Conservation (phyloP, 2,797 vertebrate genomes). For the Enteromius trimaculatus region DNA sequence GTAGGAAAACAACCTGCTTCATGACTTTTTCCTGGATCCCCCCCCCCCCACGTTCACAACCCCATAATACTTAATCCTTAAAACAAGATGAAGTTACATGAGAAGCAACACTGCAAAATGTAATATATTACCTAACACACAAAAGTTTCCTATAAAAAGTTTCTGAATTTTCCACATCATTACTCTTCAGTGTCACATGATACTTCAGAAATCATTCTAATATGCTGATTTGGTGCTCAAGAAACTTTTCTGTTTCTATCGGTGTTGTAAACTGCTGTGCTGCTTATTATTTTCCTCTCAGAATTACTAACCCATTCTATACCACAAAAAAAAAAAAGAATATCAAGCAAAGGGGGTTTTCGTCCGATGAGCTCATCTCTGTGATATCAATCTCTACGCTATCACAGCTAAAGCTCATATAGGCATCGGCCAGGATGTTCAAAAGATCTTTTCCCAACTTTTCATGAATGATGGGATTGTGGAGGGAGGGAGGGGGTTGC, state of each 20-base stretch:
- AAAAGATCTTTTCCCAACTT: conserved; percentile 50
- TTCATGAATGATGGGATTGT: conserved; percentile 66
- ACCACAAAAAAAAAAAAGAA: not conserved
- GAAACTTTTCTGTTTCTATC: not conserved
- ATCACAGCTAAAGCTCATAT: conserved; percentile 57
- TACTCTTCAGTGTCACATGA: not conserved
- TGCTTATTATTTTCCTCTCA: not conserved
- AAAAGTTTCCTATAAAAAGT: not conserved
- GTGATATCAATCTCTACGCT: conserved; percentile 19
- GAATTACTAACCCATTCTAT: not conserved
- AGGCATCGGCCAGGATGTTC: conserved; percentile 61
- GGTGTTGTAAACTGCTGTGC: not conserved
- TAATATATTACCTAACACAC: not conserved
- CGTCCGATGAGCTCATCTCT: conserved; percentile 23
- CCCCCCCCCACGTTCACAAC: not conserved
- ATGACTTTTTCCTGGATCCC: not conserved
- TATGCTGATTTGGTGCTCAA: not conserved
- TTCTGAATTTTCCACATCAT: not conserved
- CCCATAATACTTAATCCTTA: not conserved
- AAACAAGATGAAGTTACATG: not conserved
- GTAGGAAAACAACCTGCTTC: conserved; percentile 39
- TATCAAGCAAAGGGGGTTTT: not conserved
- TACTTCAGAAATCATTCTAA: not conserved
- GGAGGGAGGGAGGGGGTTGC: conserved; percentile 56
- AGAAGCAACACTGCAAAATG: not conserved